phyloP scores from a whole-genome alignment of 2,888 invertebrate genomes.

The Nephrotoma guestfalica region DNA sequence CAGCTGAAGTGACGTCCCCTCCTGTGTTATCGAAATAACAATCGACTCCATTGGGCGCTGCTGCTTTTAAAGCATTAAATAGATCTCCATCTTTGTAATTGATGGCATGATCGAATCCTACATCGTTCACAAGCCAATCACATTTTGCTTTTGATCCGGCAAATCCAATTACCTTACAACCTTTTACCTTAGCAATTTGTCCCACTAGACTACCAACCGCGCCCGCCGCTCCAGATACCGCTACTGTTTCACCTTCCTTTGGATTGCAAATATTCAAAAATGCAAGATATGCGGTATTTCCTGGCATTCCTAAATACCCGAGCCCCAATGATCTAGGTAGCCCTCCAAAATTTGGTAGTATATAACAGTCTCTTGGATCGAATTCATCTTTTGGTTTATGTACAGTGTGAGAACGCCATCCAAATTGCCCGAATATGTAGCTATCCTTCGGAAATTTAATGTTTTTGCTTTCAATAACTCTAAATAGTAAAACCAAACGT shows the following conservation, averaged over 20 bases:
- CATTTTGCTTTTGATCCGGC: slow-evolving; percentile 58
- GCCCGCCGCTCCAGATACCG: slow-evolving; percentile 60
- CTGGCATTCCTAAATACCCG: slow-evolving; percentile 56
- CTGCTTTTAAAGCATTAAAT: slow-evolving; percentile 38
- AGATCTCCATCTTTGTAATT: slow-evolving; percentile 55
- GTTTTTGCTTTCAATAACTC: slow-evolving; percentile 51
- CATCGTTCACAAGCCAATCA: slow-evolving; percentile 46
- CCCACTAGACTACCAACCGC: slow-evolving; percentile 66
- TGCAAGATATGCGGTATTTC: slow-evolving; percentile 59
- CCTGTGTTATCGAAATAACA: slow-evolving; percentile 70
- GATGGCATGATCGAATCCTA: slow-evolving; percentile 51
- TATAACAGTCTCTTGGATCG: slow-evolving; percentile 19
- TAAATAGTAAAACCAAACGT: slow-evolving; percentile 34
- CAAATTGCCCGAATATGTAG: slow-evolving; percentile 45
- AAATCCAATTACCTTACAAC: slow-evolving; percentile 45
- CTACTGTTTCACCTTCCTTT: slow-evolving; percentile 55
- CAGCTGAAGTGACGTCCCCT: slow-evolving; percentile 40
- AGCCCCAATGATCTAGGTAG: slow-evolving; percentile 47
- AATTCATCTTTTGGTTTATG: slow-evolving; percentile 10
- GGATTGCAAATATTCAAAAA: slow-evolving; percentile 54
- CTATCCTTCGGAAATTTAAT: slow-evolving; percentile 47
- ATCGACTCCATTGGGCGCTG: slow-evolving; percentile 53
- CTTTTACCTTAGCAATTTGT: slow-evolving; percentile 61
- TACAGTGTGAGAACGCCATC: slow-evolving; percentile 46
- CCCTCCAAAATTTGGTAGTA: slow-evolving; percentile 41